Evolutionary conservation across 1,140 invertebrate species (phyloP).

Genomic region (Tetraneura akinire): DNA sequence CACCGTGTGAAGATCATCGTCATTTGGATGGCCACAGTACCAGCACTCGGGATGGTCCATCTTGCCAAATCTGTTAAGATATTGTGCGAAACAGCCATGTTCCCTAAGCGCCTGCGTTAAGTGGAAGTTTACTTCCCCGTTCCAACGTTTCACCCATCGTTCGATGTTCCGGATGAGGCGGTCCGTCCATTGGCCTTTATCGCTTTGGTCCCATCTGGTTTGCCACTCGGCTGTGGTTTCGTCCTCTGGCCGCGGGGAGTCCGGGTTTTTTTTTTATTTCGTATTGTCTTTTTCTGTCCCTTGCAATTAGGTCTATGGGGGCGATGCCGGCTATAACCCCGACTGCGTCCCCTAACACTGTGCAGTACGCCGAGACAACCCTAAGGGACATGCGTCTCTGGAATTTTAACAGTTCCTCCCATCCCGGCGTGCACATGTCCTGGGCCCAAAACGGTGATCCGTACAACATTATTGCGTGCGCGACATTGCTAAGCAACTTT

Average conservation of each 20-base stretch:
- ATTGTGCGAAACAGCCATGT: constrained; percentile 54
- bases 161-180: background rate
- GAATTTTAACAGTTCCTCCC: background rate
- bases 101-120: constrained; percentile 56
- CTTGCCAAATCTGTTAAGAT: background rate
- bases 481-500: background rate
- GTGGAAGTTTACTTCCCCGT: constrained; percentile 54
- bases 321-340: background rate
- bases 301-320: background rate
- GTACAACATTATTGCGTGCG: background rate
- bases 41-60: background rate
- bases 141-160: constrained; percentile 51
- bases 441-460: background rate
- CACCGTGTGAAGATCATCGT: background rate
- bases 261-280: background rate
- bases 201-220: background rate
- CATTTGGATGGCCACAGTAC: background rate
- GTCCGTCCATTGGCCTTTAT: background rate
- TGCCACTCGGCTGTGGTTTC: background rate
- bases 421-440: background rate
- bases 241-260: background rate
- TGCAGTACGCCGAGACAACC: background rate
- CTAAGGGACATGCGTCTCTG: background rate
- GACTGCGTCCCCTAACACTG: background rate
- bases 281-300: background rate